Percentiles rank a stretch among this genome's conserved stretches.
Conservation (phyloP, 2,113 vertebrate genomes). For the Progne subis region DNA sequence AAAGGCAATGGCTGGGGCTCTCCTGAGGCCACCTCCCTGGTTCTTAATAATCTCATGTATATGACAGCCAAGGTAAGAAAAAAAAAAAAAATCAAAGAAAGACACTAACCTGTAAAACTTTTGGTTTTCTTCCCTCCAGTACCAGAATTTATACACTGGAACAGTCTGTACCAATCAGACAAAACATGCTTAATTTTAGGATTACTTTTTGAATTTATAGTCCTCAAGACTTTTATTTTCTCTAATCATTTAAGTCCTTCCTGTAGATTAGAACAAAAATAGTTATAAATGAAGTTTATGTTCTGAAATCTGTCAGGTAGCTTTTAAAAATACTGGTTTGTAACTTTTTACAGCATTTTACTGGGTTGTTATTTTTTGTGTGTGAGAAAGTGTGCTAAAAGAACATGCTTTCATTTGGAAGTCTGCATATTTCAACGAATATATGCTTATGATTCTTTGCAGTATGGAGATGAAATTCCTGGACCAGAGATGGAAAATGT, state of each 20-base stretch:
- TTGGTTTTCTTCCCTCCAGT: neutral
- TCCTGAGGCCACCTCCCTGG: constrained; percentile 91
- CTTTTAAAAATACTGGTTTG: neutral
- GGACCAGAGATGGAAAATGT: constrained; percentile 96
- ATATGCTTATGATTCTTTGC: neutral
- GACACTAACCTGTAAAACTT: neutral
- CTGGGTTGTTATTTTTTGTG: neutral
- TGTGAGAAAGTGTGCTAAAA: neutral
- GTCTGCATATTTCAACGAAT: neutral
- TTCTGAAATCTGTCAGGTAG: neutral
- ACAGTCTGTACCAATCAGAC: neutral
- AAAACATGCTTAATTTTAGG: neutral
- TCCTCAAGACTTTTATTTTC: neutral
- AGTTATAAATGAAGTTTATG: neutral
- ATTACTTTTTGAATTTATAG: neutral
- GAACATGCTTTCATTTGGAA: neutral
- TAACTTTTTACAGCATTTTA: neutral
- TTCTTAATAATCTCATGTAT: constrained; percentile 99
- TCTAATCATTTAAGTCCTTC: neutral
- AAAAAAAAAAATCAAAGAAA: neutral
- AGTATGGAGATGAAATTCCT: constrained; percentile 97
- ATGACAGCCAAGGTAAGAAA: constrained; percentile 95
- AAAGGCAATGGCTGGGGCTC: constrained; percentile 97
- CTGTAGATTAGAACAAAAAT: neutral
- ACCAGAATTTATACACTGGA: neutral